Base-by-base conservation (phyloP, 2,113 vertebrate genomes). In the Mobula birostris region DNA sequence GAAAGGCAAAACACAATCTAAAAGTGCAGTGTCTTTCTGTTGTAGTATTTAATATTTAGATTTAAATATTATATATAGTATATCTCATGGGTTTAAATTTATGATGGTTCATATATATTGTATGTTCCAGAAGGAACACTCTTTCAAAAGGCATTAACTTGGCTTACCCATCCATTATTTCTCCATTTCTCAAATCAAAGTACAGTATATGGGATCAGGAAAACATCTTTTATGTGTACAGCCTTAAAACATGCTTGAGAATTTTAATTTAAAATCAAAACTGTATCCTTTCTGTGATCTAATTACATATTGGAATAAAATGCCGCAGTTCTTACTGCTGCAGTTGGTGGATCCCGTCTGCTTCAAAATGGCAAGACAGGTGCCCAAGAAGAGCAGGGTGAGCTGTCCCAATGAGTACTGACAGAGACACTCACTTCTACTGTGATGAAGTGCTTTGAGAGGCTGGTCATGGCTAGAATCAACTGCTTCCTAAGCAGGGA, bases 51-150 rank as follows among this genome's bases (percentile, higher is more conserved):
- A 66, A 61, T 66, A 63, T 90, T 58, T 19, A 90, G n/a, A 5
- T 66, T 90, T 61, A 61, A 56, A 90, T 90, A 90, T 27, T 88
- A n/a, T 88, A 88, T 88, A 88, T 88, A 88, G 58, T 15, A n/a
- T 14, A 29, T 63, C 56, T 61, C 58, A 88, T 88, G 29, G 27
- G 1, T 66, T 66, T 88, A 63, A 17, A 90, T 32, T 66, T 74
- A 72, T 21, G 32, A 27, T 56, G 19, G 32, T 93, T 93, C 36
- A 72, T 92, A 40, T n/a, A 40, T 19, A 70, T 36, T n/a, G 3
- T n/a, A 15, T 70, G 63, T 19, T 70, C 66, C 66, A 70, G 17
- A 92, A 83, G 7, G 88, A 72, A 2, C 5, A 74, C 7, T 72
- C 36, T 56, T 24, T 93, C 40, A 72, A 74, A 93, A 93, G 68